Evolutionary conservation across 2,113 vertebrate genomes (phyloP).

Genomic region (Oryzias javanicus): DNA sequence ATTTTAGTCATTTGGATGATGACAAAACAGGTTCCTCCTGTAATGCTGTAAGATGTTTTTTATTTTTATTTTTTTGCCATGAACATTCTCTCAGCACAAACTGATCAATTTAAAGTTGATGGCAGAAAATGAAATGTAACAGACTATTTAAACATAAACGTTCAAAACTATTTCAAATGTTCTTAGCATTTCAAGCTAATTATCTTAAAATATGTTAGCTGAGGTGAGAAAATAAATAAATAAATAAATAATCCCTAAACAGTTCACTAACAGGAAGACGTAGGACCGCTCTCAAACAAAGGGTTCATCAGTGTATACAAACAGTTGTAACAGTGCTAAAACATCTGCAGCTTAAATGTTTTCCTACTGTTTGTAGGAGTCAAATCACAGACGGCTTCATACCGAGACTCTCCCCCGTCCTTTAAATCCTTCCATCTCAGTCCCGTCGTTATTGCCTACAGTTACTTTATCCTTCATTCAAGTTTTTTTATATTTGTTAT

Average conservation of each 20-base stretch:
- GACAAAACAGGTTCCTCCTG: too few species aligned
- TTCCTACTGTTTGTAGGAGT: not conserved
- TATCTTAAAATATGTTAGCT: constrained; percentile 1
- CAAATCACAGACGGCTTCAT: constrained; percentile 11
- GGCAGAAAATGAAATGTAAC: constrained; percentile 21
- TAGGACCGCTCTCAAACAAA: not conserved
- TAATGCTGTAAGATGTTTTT: too few species aligned
- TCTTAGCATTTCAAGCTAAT: not conserved
- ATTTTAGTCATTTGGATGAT: too few species aligned
- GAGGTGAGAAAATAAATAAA: constrained; percentile 6
- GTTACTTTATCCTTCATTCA: constrained; percentile 8
- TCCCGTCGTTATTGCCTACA: constrained; percentile 4
- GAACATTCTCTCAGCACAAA: too few species aligned
- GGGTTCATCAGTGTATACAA: constrained; percentile 19
- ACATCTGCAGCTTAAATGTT: constrained; percentile 31
- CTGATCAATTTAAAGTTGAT: constrained; percentile 11
- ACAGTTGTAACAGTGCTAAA: constrained; percentile 17
- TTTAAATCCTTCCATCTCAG: not conserved
- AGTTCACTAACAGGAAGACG: constrained; percentile 3
- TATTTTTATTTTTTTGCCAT: too few species aligned
- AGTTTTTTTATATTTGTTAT: not conserved
- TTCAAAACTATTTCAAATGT: not conserved
- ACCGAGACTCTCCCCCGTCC: not conserved
- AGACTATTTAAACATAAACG: constrained; percentile 1
- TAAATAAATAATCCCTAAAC: constrained; percentile 24